These are phyloP conservation scores for Hipposideros larvatus DNA, from an alignment of 2,797 vertebrate genomes.

Conservation along the genomic window DNA sequence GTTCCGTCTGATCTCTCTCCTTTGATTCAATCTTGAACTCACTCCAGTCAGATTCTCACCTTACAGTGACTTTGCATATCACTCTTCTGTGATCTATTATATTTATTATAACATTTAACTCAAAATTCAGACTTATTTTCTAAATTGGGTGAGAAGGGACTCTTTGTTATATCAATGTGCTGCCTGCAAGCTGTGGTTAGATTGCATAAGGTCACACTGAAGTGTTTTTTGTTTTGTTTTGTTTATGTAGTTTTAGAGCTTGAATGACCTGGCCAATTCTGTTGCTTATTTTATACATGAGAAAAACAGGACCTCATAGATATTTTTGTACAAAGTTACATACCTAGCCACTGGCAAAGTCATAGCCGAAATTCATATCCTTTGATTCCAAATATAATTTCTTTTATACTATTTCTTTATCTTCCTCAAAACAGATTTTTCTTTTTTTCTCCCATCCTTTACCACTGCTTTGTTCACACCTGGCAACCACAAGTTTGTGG, in stretches of 20 bases:
- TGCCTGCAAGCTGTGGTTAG: background rate
- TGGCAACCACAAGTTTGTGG: background rate
- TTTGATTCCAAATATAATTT: background rate
- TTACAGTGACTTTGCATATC: background rate
- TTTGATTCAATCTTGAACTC: background rate
- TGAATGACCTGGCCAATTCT: background rate
- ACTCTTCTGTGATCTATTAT: background rate
- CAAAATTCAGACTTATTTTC: constrained; percentile 39
- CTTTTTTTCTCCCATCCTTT: background rate
- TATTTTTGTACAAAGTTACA: constrained; percentile 26
- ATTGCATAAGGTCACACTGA: background rate
- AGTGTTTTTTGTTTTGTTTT: background rate
- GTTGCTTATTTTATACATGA: background rate
- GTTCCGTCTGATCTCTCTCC: background rate
- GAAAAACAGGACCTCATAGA: background rate
- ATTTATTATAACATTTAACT: constrained; percentile 16
- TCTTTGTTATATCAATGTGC: background rate
- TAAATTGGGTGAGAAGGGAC: background rate
- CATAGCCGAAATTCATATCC: background rate
- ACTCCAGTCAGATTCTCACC: background rate
- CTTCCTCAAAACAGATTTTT: constrained; percentile 31
- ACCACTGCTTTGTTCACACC: background rate
- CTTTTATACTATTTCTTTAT: background rate
- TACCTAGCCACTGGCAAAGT: background rate
- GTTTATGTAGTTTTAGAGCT: constrained; percentile 20